These are phyloP conservation scores for Orgyia antiqua DNA, from an alignment of 2,888 invertebrate species.

Conservation along the genomic window DNA sequence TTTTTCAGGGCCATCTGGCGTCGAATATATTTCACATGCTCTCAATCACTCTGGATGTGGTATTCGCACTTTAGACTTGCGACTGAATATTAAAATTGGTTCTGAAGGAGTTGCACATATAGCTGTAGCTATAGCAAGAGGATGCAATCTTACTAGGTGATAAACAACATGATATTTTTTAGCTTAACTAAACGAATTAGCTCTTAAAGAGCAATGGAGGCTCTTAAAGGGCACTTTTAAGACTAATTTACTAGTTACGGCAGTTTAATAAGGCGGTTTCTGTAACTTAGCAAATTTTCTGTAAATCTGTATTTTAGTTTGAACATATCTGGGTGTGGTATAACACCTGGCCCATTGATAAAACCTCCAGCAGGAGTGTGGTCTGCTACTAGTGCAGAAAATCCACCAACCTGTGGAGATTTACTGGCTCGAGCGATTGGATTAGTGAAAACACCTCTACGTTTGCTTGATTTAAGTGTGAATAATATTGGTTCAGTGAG, in stretches of 20 bases:
- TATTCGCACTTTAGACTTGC: constrained; percentile 56
- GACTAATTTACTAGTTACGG: too few relatives aligned
- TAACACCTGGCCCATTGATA: constrained; percentile 51
- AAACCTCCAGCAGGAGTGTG: constrained; percentile 70
- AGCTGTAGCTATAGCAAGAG: constrained; percentile 67
- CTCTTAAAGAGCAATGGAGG: too few relatives aligned
- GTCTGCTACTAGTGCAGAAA: constrained; percentile 65
- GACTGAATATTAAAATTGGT: constrained; percentile 61
- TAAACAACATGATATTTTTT: too few relatives aligned
- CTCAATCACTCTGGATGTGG: constrained; percentile 59
- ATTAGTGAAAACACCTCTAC: constrained; percentile 64
- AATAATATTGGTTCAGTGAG: constrained; percentile 69
- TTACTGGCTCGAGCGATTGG: constrained; percentile 70
- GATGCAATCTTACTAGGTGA: constrained; percentile 67
- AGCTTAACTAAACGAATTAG: too few relatives aligned
- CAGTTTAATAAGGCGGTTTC: too few relatives aligned
- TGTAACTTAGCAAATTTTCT: too few relatives aligned
- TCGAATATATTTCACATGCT: constrained; percentile 59
- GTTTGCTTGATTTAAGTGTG: constrained; percentile 67
- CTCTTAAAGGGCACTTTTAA: too few relatives aligned
- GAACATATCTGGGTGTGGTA: constrained; percentile 71
- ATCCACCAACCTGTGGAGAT: constrained; percentile 68
- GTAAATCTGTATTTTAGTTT: too few relatives aligned
- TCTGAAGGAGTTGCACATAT: constrained; percentile 66
- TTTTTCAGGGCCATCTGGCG: constrained; percentile 51